Conservation (phyloP, 64 coral and sea anemone genomes). For the Actinia tenebrosa region DNA sequence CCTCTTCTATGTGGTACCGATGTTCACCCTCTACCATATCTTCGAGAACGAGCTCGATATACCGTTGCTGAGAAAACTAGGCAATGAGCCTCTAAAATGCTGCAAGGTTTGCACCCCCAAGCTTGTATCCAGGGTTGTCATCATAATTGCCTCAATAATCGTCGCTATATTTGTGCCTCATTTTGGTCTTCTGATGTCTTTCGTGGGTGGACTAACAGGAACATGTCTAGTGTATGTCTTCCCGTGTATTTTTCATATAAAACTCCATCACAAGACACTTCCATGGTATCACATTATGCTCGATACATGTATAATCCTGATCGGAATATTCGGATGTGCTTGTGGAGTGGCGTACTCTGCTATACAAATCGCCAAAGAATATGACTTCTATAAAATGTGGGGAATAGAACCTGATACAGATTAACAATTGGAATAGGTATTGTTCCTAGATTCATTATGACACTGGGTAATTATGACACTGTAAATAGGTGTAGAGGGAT, state of each 20-base stretch:
- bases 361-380: constrained; percentile 88
- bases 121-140: constrained; percentile 65
- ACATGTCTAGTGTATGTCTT: constrained; percentile 76
- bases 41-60: constrained; percentile 90
- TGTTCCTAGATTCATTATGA: background rate
- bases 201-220: constrained; percentile 85
- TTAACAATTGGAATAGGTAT: constrained; percentile 18
- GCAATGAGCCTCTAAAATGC: constrained; percentile 57
- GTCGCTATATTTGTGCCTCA: constrained; percentile 88
- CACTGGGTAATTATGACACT: background rate
- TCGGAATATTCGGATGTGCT: constrained; percentile 62
- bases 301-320: constrained; percentile 49
- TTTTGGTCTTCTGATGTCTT: constrained; percentile 87
- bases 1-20: constrained; percentile 75
- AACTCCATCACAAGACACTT: constrained; percentile 65
- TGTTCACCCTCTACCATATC: constrained; percentile 90
- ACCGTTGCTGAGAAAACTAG: constrained; percentile 52
- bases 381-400: constrained; percentile 92
- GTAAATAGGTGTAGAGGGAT: background rate
- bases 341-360: constrained; percentile 76
- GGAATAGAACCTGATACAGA: constrained; percentile 79
- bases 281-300: constrained; percentile 78
- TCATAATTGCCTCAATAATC: constrained; percentile 72
- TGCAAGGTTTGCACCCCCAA: constrained; percentile 57
- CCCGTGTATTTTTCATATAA: constrained; percentile 83